A percentile compares a stretch with the other conserved stretches of the same genome.
phyloP scores from a whole-genome alignment of 2,113 vertebrate genomes.

The Sapayoa aenigma region DNA sequence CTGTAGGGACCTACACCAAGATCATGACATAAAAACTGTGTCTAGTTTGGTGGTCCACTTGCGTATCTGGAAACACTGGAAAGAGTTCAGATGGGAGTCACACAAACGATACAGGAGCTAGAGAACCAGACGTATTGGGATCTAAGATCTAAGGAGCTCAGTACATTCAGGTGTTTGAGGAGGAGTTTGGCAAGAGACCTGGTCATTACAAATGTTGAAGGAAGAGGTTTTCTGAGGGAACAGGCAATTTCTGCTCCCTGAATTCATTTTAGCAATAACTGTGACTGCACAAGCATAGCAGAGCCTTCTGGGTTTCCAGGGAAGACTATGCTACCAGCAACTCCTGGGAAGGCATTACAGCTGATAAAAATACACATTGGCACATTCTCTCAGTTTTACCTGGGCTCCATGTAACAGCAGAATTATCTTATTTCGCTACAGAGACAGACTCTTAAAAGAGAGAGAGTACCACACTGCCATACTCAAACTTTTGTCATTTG shows the following conservation, averaged over 20 bases:
- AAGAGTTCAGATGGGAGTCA: neutral
- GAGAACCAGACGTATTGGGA: neutral
- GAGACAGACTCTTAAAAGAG: neutral
- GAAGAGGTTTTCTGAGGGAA: neutral
- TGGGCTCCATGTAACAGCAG: neutral
- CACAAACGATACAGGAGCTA: neutral
- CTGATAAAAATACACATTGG: neutral
- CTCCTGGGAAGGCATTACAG: neutral
- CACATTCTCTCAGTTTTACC: neutral
- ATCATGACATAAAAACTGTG: neutral
- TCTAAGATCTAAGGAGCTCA: neutral
- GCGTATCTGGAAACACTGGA: neutral
- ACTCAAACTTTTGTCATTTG: neutral
- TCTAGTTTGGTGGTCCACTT: neutral
- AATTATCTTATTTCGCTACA: neutral
- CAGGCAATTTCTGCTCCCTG: neutral
- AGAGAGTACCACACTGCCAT: neutral
- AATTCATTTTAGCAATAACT: neutral
- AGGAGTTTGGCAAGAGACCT: neutral
- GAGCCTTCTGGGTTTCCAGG: neutral
- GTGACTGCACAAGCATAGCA: neutral
- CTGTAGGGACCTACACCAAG: neutral
- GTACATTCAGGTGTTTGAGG: neutral
- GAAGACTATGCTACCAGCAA: neutral
- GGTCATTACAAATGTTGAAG: neutral